Percentiles rank a stretch among this genome's conserved stretches.
Evolutionary conservation across 1,140 invertebrate genomes (phyloP).

Genomic region (Papilio xuthus): DNA sequence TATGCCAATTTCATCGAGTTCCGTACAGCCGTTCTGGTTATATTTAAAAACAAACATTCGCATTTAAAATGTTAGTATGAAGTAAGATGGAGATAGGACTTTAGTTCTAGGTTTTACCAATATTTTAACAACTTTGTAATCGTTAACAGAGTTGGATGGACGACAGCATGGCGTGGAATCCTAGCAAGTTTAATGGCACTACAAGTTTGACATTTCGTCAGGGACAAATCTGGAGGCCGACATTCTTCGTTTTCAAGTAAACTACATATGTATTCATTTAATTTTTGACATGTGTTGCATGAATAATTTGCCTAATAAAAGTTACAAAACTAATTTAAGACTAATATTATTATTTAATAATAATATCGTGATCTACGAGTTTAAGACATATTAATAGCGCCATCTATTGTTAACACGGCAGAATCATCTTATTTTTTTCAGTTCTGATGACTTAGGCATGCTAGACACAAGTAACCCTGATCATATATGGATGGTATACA

Average conservation of each 20-base stretch:
- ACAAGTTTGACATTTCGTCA: slow-evolving; percentile 59
- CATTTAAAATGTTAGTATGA: too few species aligned
- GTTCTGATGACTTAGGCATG: slow-evolving; percentile 51
- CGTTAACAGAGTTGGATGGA: slow-evolving; percentile 68
- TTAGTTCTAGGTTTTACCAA: background rate
- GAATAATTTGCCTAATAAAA: too few species aligned
- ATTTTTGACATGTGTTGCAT: background rate
- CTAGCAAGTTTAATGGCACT: slow-evolving; percentile 63
- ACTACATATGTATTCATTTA: slow-evolving; percentile 10
- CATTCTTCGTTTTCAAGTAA: slow-evolving; percentile 67
- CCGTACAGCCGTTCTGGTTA: too few species aligned
- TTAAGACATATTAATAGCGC: background rate
- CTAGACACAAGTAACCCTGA: slow-evolving; percentile 57
- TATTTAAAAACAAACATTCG: too few species aligned
- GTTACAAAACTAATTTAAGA: too few species aligned
- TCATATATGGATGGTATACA: slow-evolving; percentile 56
- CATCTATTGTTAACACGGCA: background rate
- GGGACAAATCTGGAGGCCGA: slow-evolving; percentile 72
- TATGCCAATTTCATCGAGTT: too few species aligned
- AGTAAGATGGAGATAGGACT: background rate
- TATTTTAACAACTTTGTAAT: slow-evolving; percentile 15
- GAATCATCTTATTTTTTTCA: slow-evolving; percentile 48
- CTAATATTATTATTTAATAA: too few species aligned
- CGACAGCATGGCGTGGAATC: slow-evolving; percentile 68
- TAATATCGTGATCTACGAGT: background rate